Conservation (phyloP, 2,888 invertebrate species). For the Fabriciana adippe region DNA sequence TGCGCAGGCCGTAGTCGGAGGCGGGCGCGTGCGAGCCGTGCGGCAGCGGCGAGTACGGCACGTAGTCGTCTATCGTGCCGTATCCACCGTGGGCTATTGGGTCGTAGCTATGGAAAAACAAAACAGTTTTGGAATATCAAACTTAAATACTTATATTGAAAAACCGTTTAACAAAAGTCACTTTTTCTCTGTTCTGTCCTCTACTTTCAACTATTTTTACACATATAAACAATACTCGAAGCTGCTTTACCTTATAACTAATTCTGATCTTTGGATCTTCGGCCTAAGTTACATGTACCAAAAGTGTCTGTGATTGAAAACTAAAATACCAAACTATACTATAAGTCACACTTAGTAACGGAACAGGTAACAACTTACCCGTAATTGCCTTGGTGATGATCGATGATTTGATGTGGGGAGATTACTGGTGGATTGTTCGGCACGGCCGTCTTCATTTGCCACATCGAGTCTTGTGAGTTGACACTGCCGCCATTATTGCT, state of each 20-base stretch:
- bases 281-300: too few species aligned
- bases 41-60: constrained; percentile 90
- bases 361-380: constrained; percentile 60
- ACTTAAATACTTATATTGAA: too few species aligned
- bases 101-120: constrained; percentile 76
- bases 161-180: background rate
- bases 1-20: constrained; percentile 86
- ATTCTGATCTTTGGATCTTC: too few species aligned
- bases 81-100: constrained; percentile 91
- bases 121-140: background rate
- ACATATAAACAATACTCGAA: too few species aligned
- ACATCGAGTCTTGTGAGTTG: constrained; percentile 95
- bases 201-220: too few species aligned
- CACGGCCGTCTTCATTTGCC: constrained; percentile 97
- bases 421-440: constrained; percentile 85
- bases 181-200: too few species aligned
- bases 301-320: too few species aligned
- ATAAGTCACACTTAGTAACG: too few species aligned
- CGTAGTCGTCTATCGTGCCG: constrained; percentile 91
- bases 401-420: constrained; percentile 78
- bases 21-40: constrained; percentile 85
- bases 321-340: too few species aligned
- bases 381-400: constrained; percentile 86
- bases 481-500: constrained; percentile 97
- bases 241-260: too few species aligned